These are phyloP conservation scores for Ceratina japonica DNA, from an alignment of 1,140 invertebrate species.

Conservation along the genomic window DNA sequence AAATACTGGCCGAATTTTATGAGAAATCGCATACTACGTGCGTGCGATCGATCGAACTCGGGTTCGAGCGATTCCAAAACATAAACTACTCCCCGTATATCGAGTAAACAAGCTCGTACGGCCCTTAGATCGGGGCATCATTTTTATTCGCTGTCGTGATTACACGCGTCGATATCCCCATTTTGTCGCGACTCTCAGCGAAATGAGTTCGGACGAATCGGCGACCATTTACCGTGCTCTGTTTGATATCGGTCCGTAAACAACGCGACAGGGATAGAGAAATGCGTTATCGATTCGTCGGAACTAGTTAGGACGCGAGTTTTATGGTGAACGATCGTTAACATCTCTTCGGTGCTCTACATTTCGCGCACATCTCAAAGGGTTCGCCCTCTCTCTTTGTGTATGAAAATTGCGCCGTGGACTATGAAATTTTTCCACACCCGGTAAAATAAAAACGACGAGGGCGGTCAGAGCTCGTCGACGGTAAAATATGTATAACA, in stretches of 20 bases:
- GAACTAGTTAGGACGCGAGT: not conserved
- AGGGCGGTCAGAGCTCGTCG: too few relatives aligned
- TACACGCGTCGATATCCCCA: not conserved
- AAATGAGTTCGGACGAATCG: not conserved
- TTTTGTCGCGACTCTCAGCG: not conserved
- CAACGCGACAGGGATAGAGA: not conserved
- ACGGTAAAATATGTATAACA: too few relatives aligned
- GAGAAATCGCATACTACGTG: too few relatives aligned
- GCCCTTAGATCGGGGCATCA: not conserved
- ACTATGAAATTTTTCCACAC: too few relatives aligned
- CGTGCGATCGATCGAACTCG: too few relatives aligned
- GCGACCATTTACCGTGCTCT: not conserved
- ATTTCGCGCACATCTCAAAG: too few relatives aligned
- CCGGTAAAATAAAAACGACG: too few relatives aligned
- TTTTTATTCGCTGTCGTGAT: not conserved
- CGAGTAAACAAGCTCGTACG: not conserved
- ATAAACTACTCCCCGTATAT: too few relatives aligned
- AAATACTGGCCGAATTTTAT: too few relatives aligned
- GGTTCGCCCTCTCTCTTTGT: too few relatives aligned
- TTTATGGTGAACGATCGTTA: not conserved
- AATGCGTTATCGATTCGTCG: conserved; percentile 6
- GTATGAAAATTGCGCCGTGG: too few relatives aligned
- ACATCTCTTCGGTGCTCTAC: not conserved
- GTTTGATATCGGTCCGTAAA: not conserved
- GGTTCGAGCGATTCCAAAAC: too few relatives aligned